These are phyloP conservation scores for Ditylenchus weischeri DNA, from an alignment of 2,888 invertebrate genomes.

Conservation along the genomic window DNA sequence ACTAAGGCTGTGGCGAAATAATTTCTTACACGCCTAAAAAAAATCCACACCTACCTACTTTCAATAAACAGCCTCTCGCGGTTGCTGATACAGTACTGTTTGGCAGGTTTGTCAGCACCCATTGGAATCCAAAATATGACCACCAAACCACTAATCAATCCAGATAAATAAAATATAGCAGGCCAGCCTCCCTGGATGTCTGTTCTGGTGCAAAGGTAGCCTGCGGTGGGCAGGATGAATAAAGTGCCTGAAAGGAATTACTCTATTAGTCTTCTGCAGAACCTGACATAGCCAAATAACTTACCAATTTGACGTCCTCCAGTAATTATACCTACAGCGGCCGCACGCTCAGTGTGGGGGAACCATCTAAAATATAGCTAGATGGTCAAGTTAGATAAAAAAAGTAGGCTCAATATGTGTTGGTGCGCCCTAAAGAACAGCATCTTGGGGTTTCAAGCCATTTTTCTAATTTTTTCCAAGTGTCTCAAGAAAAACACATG, in stretches of 20 bases:
- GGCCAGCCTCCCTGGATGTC: conserved; percentile 55
- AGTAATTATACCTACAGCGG: conserved; percentile 51
- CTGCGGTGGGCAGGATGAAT: conserved; percentile 55
- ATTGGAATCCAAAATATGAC: conserved; percentile 51
- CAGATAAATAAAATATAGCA: conserved; percentile 53
- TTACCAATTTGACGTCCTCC: conserved; percentile 53
- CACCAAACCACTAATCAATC: conserved; percentile 45
- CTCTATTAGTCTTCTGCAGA: no score
- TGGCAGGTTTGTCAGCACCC: conserved; percentile 55
- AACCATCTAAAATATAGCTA: conserved; percentile 38
- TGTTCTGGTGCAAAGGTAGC: conserved; percentile 53
- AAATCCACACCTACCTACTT: conserved; percentile 36
- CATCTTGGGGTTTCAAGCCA: no score
- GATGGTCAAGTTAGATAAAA: no score
- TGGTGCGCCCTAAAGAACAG: no score
- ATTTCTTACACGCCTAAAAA: no score
- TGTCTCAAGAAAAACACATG: no score
- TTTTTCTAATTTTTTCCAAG: no score
- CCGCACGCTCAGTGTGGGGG: conserved; percentile 52
- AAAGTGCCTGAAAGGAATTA: conserved; percentile 42
- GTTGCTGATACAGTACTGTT: conserved; percentile 53
- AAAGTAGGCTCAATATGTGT: no score
- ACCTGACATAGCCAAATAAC: neutral
- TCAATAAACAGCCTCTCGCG: conserved; percentile 53
- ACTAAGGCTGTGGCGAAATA: no score